Conservation (phyloP, 2,113 vertebrate genomes). For the Corvus cornix region DNA sequence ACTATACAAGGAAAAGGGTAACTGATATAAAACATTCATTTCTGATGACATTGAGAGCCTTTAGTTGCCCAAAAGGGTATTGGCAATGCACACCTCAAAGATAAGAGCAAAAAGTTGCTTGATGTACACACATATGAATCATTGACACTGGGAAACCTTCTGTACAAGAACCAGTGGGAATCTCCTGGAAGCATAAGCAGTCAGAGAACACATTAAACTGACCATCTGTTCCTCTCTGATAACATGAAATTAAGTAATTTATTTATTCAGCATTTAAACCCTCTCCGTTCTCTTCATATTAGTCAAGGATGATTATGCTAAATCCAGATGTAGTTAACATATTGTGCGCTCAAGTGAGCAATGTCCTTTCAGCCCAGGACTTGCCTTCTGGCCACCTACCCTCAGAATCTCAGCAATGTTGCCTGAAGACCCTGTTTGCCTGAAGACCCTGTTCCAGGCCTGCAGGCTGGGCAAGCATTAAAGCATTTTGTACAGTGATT, state of each 20-base stretch:
- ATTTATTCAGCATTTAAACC: conserved; percentile 69
- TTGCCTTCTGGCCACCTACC: conserved; percentile 45
- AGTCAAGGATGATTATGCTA: conserved; percentile 66
- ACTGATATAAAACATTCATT: background rate
- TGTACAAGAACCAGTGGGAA: background rate
- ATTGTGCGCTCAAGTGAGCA: conserved; percentile 26
- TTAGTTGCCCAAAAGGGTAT: background rate
- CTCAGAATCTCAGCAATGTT: background rate
- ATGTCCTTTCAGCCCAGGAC: conserved; percentile 16
- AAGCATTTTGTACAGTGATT: background rate
- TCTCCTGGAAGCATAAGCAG: conserved; percentile 39
- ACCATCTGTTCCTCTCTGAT: conserved; percentile 71
- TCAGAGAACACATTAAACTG: conserved; percentile 56
- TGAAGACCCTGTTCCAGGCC: background rate
- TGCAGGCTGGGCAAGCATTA: background rate
- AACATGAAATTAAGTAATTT: conserved; percentile 73
- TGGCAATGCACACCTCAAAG: background rate
- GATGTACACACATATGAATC: background rate
- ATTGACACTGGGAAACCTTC: background rate
- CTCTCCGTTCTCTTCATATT: conserved; percentile 52
- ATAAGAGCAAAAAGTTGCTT: background rate
- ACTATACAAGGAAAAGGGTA: background rate
- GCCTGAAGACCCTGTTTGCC: background rate
- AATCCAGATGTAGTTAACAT: conserved; percentile 67
- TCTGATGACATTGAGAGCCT: background rate